Conservation (phyloP, 2,113 vertebrate species). For the Balaeniceps rex region DNA sequence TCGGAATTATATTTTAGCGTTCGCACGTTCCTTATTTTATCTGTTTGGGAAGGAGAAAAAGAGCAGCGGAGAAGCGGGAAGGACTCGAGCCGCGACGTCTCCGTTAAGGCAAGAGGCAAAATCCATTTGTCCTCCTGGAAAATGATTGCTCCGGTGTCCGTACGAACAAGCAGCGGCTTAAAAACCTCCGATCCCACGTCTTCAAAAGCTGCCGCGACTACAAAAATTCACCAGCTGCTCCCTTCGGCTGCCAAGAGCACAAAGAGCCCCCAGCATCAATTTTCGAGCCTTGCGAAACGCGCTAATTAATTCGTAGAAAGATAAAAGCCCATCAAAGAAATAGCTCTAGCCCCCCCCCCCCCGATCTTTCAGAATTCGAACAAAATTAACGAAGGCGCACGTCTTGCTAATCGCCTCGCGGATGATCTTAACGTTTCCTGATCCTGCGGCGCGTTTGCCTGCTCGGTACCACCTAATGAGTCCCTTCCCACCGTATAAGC, state of each 20-base stretch:
- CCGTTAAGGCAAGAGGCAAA: not conserved
- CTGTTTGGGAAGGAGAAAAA: not conserved
- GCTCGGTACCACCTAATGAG: not conserved
- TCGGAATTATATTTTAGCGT: not conserved
- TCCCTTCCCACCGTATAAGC: not conserved
- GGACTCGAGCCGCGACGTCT: accelerated
- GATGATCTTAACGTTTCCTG: too few species aligned
- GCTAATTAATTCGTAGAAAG: not conserved
- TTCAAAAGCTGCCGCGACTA: not conserved
- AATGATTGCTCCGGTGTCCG: not conserved
- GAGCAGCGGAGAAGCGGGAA: not conserved
- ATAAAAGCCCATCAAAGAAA: not conserved
- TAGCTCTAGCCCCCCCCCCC: not conserved
- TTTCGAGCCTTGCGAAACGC: not conserved
- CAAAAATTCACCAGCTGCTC: not conserved
- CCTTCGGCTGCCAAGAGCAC: not conserved
- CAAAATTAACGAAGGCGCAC: not conserved
- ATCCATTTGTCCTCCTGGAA: not conserved
- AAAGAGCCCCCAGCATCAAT: not conserved
- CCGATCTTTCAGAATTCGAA: not conserved
- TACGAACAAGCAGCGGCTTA: not conserved
- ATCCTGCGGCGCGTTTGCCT: not conserved
- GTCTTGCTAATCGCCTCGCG: not conserved
- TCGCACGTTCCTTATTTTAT: not conserved
- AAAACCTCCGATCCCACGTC: not conserved